These are phyloP conservation scores for Cryptoprocta ferox DNA, from an alignment of 2,797 vertebrate genomes.

Conservation along the genomic window DNA sequence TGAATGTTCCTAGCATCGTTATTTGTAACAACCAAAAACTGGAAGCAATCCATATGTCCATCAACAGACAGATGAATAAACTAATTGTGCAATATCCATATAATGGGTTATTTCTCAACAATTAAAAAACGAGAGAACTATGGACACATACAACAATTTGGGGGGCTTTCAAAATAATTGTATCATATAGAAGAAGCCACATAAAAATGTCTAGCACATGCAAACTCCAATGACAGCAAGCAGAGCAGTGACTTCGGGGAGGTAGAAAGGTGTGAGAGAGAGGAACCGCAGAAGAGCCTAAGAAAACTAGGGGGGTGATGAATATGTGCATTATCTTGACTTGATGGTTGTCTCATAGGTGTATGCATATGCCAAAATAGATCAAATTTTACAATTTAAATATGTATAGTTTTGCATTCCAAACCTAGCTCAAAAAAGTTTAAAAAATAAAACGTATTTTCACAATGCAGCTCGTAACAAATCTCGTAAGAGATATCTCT, in stretches of 20 bases:
- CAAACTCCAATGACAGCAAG: background rate
- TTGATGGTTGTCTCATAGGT: background rate
- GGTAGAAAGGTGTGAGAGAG: background rate
- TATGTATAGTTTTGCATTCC: background rate
- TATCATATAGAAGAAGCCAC: background rate
- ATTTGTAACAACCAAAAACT: background rate
- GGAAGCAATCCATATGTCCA: background rate
- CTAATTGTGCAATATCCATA: background rate
- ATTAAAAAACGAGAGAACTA: background rate
- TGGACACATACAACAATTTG: background rate
- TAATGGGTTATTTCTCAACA: background rate
- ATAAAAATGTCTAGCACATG: background rate
- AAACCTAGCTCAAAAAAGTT: background rate
- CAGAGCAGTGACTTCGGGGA: background rate
- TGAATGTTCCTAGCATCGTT: background rate
- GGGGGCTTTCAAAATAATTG: background rate
- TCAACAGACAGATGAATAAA: background rate
- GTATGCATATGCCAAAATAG: background rate
- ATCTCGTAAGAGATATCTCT: background rate
- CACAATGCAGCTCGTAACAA: background rate
- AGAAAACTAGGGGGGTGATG: background rate
- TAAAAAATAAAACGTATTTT: background rate
- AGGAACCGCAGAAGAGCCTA: background rate
- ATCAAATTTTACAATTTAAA: background rate
- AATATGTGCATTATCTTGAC: background rate